Evolutionary conservation across 2,113 vertebrate genomes (phyloP).

Genomic region (Silurus glanis): DNA sequence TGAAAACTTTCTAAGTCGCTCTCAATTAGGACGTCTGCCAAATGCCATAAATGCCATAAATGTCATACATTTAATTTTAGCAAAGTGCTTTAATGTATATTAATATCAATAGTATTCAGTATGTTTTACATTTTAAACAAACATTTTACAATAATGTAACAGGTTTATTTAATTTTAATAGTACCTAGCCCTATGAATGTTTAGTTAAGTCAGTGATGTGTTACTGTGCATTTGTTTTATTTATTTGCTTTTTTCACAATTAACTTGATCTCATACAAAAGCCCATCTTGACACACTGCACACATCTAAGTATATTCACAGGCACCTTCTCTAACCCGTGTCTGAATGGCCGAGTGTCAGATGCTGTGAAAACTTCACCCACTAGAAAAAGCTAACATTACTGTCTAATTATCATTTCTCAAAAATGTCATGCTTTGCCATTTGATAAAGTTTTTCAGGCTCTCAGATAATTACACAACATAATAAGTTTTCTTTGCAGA

Average conservation of each 20-base stretch:
- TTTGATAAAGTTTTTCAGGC: slow-evolving; percentile 49
- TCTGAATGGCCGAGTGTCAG: background rate
- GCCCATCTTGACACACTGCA: background rate
- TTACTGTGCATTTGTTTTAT: background rate
- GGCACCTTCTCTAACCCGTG: background rate
- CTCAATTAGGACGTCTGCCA: too few species aligned
- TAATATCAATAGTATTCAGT: background rate
- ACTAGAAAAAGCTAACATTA: slow-evolving; percentile 27
- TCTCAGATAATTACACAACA: slow-evolving; percentile 54
- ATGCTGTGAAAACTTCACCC: slow-evolving; percentile 32
- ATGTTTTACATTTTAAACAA: background rate
- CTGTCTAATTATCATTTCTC: slow-evolving; percentile 47
- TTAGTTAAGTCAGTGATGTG: background rate
- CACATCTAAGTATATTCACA: background rate
- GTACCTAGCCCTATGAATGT: background rate
- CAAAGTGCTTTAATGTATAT: too few species aligned
- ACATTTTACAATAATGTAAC: background rate
- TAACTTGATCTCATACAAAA: background rate
- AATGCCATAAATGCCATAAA: too few species aligned
- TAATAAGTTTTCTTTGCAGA: slow-evolving; percentile 45
- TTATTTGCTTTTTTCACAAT: background rate
- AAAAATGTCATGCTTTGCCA: slow-evolving; percentile 46
- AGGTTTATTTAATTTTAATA: background rate
- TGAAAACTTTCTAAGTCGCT: too few species aligned
- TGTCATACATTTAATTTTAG: too few species aligned